These are phyloP conservation scores for Terebella lapidaria DNA, from an alignment of 2,888 invertebrate genomes.

Conservation along the genomic window DNA sequence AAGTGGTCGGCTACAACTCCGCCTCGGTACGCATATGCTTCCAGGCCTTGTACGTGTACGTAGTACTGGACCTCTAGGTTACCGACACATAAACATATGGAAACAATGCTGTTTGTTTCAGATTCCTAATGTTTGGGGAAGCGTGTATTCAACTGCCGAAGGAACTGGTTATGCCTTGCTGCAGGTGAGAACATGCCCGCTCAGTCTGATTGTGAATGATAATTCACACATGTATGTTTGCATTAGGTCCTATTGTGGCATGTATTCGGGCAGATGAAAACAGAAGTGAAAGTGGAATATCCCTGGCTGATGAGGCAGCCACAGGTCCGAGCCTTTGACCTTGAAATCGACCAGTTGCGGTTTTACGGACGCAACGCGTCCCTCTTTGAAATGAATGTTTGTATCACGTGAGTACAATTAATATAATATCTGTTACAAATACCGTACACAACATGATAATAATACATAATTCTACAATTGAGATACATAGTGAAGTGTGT, in stretches of 20 bases:
- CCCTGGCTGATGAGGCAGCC: conserved; percentile 12
- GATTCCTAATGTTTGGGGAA: conserved; percentile 2
- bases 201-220: background rate
- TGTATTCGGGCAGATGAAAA: conserved; percentile 63
- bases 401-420: conserved; percentile 51
- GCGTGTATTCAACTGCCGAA: background rate
- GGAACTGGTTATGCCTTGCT: background rate
- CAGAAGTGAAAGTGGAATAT: conserved; percentile 46
- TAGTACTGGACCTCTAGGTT: background rate
- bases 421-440: too few species aligned
- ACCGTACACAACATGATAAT: too few species aligned
- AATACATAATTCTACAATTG: too few species aligned
- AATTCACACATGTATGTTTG: background rate
- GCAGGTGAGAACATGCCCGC: background rate
- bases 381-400: conserved; percentile 70
- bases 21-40: background rate
- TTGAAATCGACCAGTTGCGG: conserved; percentile 60
- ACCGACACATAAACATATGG: background rate
- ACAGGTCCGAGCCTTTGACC: conserved; percentile 60
- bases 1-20: background rate
- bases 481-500: too few species aligned
- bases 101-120: background rate
- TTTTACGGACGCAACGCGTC: conserved; percentile 81
- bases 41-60: background rate
- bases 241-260: too few species aligned